phyloP scores from a whole-genome alignment of 2,113 vertebrate species.

The Tauraco erythrolophus region DNA sequence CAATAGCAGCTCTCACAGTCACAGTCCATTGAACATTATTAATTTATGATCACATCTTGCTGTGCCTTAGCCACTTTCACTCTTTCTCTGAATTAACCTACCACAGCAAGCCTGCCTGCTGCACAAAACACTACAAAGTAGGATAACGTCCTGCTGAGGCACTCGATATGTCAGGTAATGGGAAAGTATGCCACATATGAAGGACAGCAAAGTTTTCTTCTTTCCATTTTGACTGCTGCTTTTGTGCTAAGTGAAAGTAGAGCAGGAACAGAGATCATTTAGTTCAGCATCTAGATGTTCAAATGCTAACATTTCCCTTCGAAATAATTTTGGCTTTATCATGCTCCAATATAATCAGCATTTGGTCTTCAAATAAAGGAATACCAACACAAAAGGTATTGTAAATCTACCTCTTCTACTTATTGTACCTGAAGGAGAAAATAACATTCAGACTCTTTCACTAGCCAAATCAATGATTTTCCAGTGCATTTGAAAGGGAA shows the following conservation, averaged over 20 bases:
- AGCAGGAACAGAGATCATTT: neutral
- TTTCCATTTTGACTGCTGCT: neutral
- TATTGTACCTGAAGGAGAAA: neutral
- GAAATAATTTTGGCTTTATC: neutral
- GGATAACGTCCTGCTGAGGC: conserved; percentile 52
- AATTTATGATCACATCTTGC: conserved; percentile 62
- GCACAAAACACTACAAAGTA: conserved; percentile 44
- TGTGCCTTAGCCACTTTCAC: neutral
- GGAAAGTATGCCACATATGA: neutral
- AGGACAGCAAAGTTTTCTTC: neutral
- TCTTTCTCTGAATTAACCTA: conserved; percentile 43
- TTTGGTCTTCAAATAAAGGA: neutral
- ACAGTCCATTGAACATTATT: conserved; percentile 63
- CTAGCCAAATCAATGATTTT: neutral
- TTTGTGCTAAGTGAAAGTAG: neutral
- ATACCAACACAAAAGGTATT: neutral
- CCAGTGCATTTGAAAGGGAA: neutral
- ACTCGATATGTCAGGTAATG: neutral
- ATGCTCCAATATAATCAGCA: neutral
- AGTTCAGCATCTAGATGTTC: neutral
- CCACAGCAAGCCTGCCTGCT: conserved; percentile 16
- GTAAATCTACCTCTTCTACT: neutral
- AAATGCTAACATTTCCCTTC: neutral
- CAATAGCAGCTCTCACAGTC: conserved; percentile 50
- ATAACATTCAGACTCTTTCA: neutral